These are phyloP conservation scores for Cheilosia urbana DNA, from an alignment of 2,888 invertebrate genomes.

Conservation along the genomic window DNA sequence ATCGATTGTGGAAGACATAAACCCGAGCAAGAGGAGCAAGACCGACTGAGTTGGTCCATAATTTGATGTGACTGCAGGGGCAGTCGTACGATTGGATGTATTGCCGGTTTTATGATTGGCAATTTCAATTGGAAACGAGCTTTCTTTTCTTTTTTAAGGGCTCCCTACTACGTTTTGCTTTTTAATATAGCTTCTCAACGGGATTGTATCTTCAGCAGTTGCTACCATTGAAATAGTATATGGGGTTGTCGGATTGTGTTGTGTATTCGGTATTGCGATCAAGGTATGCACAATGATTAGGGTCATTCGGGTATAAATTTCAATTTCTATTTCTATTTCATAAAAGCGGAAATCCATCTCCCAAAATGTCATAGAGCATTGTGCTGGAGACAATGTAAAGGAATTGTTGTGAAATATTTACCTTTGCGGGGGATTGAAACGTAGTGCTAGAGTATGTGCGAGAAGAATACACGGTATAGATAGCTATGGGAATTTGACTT, in stretches of 20 bases:
- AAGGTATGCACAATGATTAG: neutral
- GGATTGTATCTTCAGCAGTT: constrained; percentile 17
- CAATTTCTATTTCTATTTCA: constrained; percentile 34
- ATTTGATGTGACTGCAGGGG: constrained; percentile 9
- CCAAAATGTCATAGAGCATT: neutral
- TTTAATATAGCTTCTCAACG: constrained; percentile 36
- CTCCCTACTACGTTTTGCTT: neutral
- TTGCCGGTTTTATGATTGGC: constrained; percentile 34
- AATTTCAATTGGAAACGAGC: constrained; percentile 40
- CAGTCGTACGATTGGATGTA: constrained; percentile 5
- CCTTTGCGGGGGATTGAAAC: no score
- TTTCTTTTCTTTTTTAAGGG: neutral
- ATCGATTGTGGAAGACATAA: neutral
- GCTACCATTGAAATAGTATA: neutral
- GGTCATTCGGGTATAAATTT: constrained; percentile 35
- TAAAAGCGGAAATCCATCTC: constrained; percentile 2
- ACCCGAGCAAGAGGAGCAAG: neutral
- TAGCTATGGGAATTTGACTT: no score
- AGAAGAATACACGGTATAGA: no score
- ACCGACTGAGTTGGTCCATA: neutral
- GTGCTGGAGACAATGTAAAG: neutral
- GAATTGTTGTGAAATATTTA: neutral
- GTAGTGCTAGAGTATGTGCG: no score
- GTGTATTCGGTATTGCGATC: neutral
- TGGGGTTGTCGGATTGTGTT: no score